These are phyloP conservation scores for Lumbricus terrestris DNA, from an alignment of 2,888 invertebrate genomes.

Conservation along the genomic window DNA sequence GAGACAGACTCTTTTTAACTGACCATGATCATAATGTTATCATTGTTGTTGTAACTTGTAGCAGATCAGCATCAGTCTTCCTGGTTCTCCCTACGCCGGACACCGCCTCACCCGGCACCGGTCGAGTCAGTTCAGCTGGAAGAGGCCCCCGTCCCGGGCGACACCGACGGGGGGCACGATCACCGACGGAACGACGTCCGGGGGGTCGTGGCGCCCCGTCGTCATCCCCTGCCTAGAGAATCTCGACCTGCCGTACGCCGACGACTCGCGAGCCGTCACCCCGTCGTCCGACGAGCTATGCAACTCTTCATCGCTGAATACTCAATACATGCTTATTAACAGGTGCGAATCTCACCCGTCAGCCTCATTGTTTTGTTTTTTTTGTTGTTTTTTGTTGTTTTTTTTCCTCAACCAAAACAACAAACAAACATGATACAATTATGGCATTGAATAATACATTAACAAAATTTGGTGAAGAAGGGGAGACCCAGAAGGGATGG, in stretches of 20 bases:
- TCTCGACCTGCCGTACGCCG: slow-evolving; percentile 32
- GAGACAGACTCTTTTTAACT: too few species aligned
- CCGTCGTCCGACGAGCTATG: slow-evolving; percentile 83
- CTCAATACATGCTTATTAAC: slow-evolving; percentile 23
- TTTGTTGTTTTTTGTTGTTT: too few species aligned
- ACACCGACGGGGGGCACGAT: not conserved
- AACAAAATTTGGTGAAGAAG: too few species aligned
- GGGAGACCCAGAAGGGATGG: too few species aligned
- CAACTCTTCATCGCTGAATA: slow-evolving; percentile 43
- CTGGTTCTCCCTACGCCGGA: slow-evolving; percentile 92
- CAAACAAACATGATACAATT: too few species aligned
- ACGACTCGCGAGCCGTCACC: slow-evolving; percentile 65
- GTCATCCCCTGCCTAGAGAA: slow-evolving; percentile 30
- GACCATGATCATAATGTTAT: too few species aligned
- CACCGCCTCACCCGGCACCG: slow-evolving; percentile 60
- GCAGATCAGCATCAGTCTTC: slow-evolving; percentile 73
- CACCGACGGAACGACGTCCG: not conserved
- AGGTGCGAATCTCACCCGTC: not conserved
- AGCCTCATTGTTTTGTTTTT: too few species aligned
- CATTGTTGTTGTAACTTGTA: too few species aligned
- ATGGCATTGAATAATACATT: too few species aligned
- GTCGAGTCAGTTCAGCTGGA: slow-evolving; percentile 36
- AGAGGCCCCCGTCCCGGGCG: slow-evolving; percentile 54
- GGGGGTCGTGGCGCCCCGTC: not conserved
- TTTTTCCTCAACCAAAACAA: too few species aligned